Evolutionary conservation across 2,113 vertebrate species (phyloP).

Genomic region (Rostratula benghalensis): DNA sequence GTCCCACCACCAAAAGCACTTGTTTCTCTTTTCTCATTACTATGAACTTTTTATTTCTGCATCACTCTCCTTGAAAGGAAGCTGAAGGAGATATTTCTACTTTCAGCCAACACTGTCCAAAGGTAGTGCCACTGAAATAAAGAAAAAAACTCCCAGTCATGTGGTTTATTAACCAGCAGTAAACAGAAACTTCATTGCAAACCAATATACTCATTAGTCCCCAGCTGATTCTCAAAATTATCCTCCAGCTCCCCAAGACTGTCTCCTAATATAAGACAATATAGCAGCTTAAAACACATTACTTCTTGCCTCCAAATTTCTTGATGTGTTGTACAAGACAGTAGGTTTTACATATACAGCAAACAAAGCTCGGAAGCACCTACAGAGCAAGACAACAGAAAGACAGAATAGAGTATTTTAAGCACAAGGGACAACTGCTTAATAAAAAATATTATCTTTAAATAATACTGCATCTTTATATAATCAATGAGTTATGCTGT

Average conservation of each 20-base stretch:
- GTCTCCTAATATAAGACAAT: neutral
- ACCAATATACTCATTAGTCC: neutral
- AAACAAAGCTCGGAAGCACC: neutral
- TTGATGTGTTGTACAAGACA: neutral
- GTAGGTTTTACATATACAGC: neutral
- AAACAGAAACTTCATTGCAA: neutral
- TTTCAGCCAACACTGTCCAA: neutral
- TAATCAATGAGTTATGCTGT: neutral
- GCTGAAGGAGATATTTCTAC: neutral
- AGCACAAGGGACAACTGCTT: neutral
- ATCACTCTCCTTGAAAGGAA: neutral
- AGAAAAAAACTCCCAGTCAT: neutral
- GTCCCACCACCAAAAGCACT: neutral
- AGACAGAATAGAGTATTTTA: neutral
- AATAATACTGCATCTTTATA: neutral
- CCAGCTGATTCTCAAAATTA: neutral
- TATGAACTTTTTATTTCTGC: neutral
- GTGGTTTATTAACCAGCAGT: neutral
- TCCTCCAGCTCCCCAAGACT: neutral
- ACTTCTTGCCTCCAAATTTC: neutral
- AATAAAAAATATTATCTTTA: neutral
- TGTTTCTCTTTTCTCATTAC: neutral
- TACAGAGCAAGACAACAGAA: neutral
- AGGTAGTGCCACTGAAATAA: neutral
- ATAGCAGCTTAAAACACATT: neutral